These are phyloP conservation scores for Gryllus longicercus DNA, from an alignment of 2,888 invertebrate genomes.

Conservation along the genomic window DNA sequence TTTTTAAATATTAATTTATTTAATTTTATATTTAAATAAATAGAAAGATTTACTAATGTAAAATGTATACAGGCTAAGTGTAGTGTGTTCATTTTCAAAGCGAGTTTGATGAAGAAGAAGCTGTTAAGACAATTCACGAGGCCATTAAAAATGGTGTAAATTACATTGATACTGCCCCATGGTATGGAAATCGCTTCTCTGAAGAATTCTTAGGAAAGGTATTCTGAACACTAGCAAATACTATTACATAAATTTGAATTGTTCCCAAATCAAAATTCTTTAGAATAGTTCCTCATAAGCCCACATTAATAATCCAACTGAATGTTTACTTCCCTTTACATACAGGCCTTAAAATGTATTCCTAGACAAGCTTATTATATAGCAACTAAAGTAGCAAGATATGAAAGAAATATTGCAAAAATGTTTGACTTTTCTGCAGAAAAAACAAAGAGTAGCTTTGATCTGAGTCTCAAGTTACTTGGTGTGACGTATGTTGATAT, in stretches of 20 bases:
- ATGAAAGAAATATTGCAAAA: constrained; percentile 61
- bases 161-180: constrained; percentile 88
- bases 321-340: background rate
- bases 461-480: constrained; percentile 68
- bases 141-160: constrained; percentile 79
- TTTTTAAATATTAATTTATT: background rate
- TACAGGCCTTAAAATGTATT: constrained; percentile 68
- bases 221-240: constrained; percentile 31
- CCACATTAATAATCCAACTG: no score
- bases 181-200: constrained; percentile 85
- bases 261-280: no score
- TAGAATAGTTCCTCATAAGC: no score
- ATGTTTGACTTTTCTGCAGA: constrained; percentile 86
- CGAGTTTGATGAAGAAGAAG: constrained; percentile 61
- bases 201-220: constrained; percentile 80
- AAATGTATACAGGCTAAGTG: background rate
- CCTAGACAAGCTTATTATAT: constrained; percentile 82
- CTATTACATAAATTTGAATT: background rate
- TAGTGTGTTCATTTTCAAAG: constrained; percentile 46
- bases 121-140: constrained; percentile 64
- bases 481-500: constrained; percentile 82
- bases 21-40: background rate
- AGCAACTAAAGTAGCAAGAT: constrained; percentile 89
- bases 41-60: background rate
- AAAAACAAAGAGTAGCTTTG: constrained; percentile 64